These are phyloP conservation scores for Alcedo atthis DNA, from an alignment of 2,797 vertebrate species.

Conservation along the genomic window DNA sequence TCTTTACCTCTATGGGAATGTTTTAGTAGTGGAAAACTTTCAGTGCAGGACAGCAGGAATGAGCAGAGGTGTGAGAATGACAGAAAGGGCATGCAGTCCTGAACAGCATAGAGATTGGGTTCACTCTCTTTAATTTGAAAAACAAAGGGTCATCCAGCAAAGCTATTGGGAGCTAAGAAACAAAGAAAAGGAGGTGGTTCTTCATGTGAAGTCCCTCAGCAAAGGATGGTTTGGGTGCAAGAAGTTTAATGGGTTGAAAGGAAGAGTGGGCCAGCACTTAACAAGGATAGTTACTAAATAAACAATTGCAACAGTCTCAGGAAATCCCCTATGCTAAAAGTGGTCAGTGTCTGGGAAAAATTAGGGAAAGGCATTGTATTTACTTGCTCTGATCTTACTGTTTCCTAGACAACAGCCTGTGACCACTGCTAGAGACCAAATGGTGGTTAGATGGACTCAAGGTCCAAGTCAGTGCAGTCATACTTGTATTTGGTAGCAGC, in stretches of 20 bases:
- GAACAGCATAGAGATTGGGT: not conserved
- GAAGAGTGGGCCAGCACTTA: not conserved
- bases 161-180: not conserved
- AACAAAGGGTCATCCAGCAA: not conserved
- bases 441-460: not conserved
- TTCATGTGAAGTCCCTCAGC: not conserved
- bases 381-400: slow-evolving; percentile 12
- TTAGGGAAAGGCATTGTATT: not conserved
- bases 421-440: not conserved
- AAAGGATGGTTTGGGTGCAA: not conserved
- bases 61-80: not conserved
- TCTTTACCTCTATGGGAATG: not conserved
- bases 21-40: not conserved
- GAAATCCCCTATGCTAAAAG: not conserved
- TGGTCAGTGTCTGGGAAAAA: not conserved
- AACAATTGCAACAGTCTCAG: not conserved
- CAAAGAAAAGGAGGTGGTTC: not conserved
- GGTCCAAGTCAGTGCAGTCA: not conserved
- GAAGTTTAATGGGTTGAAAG: not conserved
- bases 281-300: not conserved
- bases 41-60: not conserved
- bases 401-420: slow-evolving; percentile 10
- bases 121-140: not conserved
- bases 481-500: not conserved
- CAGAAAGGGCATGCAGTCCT: not conserved